Conservation (phyloP, 2,113 vertebrate species). For the Ctenomys sociabilis region DNA sequence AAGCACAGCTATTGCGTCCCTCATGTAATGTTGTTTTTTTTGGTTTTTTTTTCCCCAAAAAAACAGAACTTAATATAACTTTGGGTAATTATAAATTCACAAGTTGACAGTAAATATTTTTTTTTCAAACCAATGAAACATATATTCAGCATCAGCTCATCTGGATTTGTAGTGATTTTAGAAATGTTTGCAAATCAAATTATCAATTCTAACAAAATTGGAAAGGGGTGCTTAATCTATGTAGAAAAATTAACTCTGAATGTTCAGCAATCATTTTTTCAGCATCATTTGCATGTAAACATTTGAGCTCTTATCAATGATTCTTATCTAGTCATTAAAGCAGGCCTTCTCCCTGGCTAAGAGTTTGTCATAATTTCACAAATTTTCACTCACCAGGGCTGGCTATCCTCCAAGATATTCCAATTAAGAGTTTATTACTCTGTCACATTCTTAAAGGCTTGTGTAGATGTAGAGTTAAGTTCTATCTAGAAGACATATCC, state of each 20-base stretch:
- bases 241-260: constrained; percentile 69
- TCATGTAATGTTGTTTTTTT: neutral
- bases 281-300: constrained; percentile 56
- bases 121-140: constrained; percentile 10
- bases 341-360: constrained; percentile 60
- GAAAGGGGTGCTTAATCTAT: constrained; percentile 31
- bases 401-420: constrained; percentile 75
- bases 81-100: constrained; percentile 60
- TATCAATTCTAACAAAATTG: constrained; percentile 68
- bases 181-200: constrained; percentile 62
- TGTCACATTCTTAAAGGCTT: constrained; percentile 57
- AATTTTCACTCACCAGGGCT: constrained; percentile 65
- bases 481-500: constrained; percentile 53
- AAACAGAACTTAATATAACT: constrained; percentile 60
- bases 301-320: constrained; percentile 49
- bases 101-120: constrained; percentile 41
- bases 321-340: constrained; percentile 72
- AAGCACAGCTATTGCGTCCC: neutral
- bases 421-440: constrained; percentile 73
- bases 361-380: constrained; percentile 57
- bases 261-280: constrained; percentile 63
- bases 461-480: constrained; percentile 51
- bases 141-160: constrained; percentile 47
- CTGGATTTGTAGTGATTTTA: constrained; percentile 55
- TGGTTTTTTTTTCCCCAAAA: constrained; percentile 6